These are phyloP conservation scores for Spodoptera picta DNA, from an alignment of 2,888 invertebrate species.

Conservation along the genomic window DNA sequence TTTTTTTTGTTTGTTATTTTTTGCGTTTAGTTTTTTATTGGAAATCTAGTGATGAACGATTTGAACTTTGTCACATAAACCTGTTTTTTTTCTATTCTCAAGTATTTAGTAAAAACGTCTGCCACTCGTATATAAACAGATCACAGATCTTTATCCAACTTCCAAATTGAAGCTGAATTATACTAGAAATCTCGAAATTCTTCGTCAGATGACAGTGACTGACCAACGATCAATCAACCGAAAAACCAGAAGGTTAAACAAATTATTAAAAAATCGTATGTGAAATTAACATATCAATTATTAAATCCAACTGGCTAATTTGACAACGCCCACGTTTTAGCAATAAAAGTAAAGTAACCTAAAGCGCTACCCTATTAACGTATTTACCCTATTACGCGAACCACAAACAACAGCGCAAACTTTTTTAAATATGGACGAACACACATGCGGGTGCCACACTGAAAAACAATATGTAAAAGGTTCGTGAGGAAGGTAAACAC, in stretches of 20 bases:
- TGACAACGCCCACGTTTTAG: conserved; percentile 20
- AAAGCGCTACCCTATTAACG: conserved; percentile 19
- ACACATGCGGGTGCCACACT: conserved; percentile 15
- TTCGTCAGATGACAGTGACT: too few species aligned
- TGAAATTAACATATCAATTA: conserved; percentile 2
- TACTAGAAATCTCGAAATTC: too few species aligned
- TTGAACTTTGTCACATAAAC: too few species aligned
- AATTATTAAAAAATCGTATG: background rate
- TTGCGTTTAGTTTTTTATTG: too few species aligned
- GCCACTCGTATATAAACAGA: background rate
- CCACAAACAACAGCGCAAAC: conserved; percentile 33
- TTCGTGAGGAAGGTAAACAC: background rate
- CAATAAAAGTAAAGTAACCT: conserved; percentile 30
- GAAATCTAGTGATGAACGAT: too few species aligned
- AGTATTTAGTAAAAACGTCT: background rate
- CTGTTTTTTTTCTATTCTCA: too few species aligned
- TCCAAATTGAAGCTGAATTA: too few species aligned
- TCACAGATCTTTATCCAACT: background rate
- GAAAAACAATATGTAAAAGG: conserved; percentile 8
- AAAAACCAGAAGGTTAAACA: too few species aligned
- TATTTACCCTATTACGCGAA: conserved; percentile 32
- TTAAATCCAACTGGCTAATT: conserved; percentile 12
- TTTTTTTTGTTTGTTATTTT: too few species aligned
- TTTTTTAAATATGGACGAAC: conserved; percentile 40
- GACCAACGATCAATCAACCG: too few species aligned